Conservation (phyloP, 2,113 vertebrate species). For the Phalacrocorax brasilianus region DNA sequence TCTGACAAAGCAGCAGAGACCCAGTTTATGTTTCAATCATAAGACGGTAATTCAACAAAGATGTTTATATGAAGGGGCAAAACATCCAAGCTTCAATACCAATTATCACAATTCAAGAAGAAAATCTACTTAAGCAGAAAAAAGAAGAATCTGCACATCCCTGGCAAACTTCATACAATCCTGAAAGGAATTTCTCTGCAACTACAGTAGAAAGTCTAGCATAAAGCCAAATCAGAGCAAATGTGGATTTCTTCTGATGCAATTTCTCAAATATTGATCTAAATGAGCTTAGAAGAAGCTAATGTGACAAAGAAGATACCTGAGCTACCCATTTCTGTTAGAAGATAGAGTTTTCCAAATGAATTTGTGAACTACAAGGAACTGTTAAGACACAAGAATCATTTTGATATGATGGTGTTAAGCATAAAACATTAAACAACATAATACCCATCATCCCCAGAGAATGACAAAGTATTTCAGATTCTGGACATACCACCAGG, state of each 20-base stretch:
- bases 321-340: not conserved
- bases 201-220: not conserved
- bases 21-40: not conserved
- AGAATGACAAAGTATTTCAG: not conserved
- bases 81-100: not conserved
- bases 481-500: not conserved
- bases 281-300: not conserved
- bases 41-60: not conserved
- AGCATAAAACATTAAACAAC: not conserved
- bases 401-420: not conserved
- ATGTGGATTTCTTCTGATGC: not conserved
- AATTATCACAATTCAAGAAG: not conserved
- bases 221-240: not conserved
- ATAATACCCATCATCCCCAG: not conserved
- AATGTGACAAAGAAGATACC: not conserved
- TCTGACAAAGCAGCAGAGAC: not conserved
- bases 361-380: not conserved
- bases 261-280: not conserved
- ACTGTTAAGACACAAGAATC: not conserved
- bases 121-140: not conserved
- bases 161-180: not conserved
- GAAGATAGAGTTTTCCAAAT: not conserved
- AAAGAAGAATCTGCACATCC: not conserved
- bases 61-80: not conserved
- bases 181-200: not conserved